Base-by-base conservation (phyloP, 2,113 vertebrate genomes). In the Eleginops maclovinus region DNA sequence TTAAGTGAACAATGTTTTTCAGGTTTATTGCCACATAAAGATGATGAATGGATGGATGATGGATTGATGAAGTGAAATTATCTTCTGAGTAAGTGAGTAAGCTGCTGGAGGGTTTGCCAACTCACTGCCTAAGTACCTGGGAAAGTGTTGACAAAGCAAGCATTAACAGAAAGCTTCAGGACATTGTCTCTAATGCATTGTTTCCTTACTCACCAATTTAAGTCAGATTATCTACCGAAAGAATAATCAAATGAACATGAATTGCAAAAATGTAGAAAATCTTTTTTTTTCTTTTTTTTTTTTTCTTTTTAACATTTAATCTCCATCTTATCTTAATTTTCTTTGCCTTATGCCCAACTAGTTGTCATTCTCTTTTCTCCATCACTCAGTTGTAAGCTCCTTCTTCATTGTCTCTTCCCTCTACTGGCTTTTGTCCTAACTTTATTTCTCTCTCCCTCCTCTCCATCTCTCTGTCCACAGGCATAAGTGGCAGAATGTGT, bases 381-480 rank as follows among this genome's bases (percentile, higher is more conserved):
- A 28, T 73, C 53, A 43, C 55, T 44, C 58, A 36, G 31, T 36
- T 36, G 31, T 36, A 11, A 17, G 2, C 40, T 62, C 71, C 60
- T 17, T 16, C 17, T 53, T 3, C 17, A 22, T 55, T 21, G 19
- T 72, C 66, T 60, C 12, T 24, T 54, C 40, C 68, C 31, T 44
- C 47, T 72, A 40, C 19, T 26, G n/a, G 55, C 60, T 16, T 44
- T 75, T 53, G 50, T 53, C 62, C 40, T 15, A 28, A 28, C 53
- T 58, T 49, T 59, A 21, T 50, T 66, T 8, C 31, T 36, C 26
- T 49, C 24, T 46, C 40, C 26, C 36, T 4, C 43, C 43, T 41
- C 43, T 65, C 28, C 75, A 31, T 75, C 79, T 63, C 75, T 67
- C 58, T 69, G 66, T 90, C 82, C 82, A 72, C 69, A 28, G 77